Base-by-base conservation (phyloP, 2,113 vertebrate genomes). In the Sturnus vulgaris region DNA sequence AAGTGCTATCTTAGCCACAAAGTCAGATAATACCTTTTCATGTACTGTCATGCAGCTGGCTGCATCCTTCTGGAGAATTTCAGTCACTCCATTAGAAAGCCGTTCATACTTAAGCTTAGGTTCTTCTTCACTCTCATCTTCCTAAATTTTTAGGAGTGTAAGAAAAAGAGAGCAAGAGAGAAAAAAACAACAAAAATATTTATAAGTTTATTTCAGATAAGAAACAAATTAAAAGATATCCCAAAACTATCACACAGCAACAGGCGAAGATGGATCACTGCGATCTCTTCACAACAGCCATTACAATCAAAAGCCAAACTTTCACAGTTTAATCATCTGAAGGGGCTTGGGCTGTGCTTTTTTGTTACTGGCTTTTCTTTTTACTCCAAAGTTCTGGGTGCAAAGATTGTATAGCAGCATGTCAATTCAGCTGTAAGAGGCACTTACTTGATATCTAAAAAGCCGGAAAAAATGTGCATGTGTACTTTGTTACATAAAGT, bases 21-120 rank as follows among this genome's bases (percentile, higher is more conserved):
- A 86, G 23, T n/a, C 66, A 69, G 2, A 2, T 10, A 90, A 92
- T 98, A 99, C 99, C 99, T 99, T 99, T 97, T 99, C 99, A 71
- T 99, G 99, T 55, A 99, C 99, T 0, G 98, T 99, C 99, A 99
- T 99, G 92, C 99, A 99, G 97, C 99, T 99, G 92, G 99, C 99
- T 40, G 99, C 99, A 95, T 99, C 99, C 64, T 98, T 99, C 96
- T 99, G 99, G 55, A 99, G 98, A 96, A 99, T 99, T 94, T 99
- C 99, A 4, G 98, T 99, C 92, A 99, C 98, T 27, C 99, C 99
- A 88, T 99, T 99, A 96, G 99, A 98, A 95, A 99, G 98, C 5
- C 99, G 98, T 95, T 99, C 99, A 44, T 99, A 99, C 96, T 99
- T 99, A 88, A 99, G 97, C 90, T 99, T 99, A 46, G 99, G 99